Base-by-base conservation (phyloP, 2,797 vertebrate species). In the Hoplostethus atlanticus region DNA sequence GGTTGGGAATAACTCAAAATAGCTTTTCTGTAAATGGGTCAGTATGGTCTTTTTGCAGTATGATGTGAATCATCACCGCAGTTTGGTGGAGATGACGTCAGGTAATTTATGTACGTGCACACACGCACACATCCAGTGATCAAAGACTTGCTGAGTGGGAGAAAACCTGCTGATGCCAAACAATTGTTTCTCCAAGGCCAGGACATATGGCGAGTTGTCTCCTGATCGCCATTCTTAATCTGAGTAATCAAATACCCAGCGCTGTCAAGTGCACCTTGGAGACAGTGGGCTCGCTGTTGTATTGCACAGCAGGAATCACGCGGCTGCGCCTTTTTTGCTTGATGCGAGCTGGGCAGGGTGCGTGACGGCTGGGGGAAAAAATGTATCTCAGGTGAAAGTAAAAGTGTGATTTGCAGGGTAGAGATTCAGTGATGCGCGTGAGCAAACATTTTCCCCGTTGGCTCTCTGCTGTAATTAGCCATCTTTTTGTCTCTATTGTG, bases 141-240 rank as follows among this genome's bases (percentile, higher is more conserved):
- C 44, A 69, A 65, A 62, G 57, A 38, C 62, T 54, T 46, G 68
- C 73, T 69, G 64, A 64, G 46, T 25, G 66, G 48, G 44, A 51
- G 48, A 64, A 63, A 76, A 71, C 42, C 40, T 68, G 67, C 77
- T 68, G 71, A 79, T 67, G 59, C 10, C 59, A 67, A 56, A 59
- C 63, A 64, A n/a, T 36, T 16, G 64, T 58, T 64, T 47, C 48
- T 28, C 48, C 25, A 50, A 21, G 57, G 52, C 52, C 46, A 44
- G 52, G 59, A 59, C 67, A 60, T 67, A 81, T 67, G 63, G 65
- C 46, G 66, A 54, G 44, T 73, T 65, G 63, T 79, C 60, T 62
- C 31, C 36, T 79, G 77, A 82, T 78, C 73, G 80, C 61, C 36
- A 13, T 62, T 58, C 68, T 73, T 82, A 73, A 73, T 73, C 70